phyloP scores from a whole-genome alignment of 2,113 vertebrate genomes.

The Microcebus tavaratra region DNA sequence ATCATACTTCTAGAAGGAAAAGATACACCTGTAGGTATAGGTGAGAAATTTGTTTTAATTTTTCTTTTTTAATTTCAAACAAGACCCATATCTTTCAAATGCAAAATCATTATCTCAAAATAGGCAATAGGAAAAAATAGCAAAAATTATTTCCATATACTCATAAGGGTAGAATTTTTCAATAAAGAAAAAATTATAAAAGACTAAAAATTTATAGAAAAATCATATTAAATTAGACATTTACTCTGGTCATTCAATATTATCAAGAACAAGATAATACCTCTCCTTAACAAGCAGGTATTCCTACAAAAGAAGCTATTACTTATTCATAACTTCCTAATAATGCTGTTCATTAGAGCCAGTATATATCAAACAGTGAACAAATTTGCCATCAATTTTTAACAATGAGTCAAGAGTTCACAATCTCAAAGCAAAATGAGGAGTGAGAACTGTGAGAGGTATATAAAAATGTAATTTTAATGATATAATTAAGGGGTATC shows the following conservation, averaged over 20 bases:
- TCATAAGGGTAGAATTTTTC: slow-evolving; percentile 17
- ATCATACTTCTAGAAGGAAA: neutral
- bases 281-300: neutral
- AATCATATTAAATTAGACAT: neutral
- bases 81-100: neutral
- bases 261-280: neutral
- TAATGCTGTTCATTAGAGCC: slow-evolving; percentile 29
- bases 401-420: slow-evolving; percentile 47
- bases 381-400: slow-evolving; percentile 44
- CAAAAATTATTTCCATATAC: neutral
- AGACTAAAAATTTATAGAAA: neutral
- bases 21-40: neutral
- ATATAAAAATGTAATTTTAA: slow-evolving; percentile 51
- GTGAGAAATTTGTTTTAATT: slow-evolving; percentile 20
- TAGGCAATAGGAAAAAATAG: neutral
- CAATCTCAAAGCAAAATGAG: slow-evolving; percentile 37
- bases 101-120: slow-evolving; percentile 35
- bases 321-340: slow-evolving; percentile 23
- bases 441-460: neutral
- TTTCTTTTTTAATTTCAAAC: slow-evolving; percentile 13
- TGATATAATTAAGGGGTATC: slow-evolving; percentile 37
- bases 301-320: neutral
- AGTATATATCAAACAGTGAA: neutral
- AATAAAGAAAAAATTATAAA: slow-evolving; percentile 36
- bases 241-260: neutral